phyloP scores from a whole-genome alignment of 2,888 invertebrate species.

The Escarpia spicata region DNA sequence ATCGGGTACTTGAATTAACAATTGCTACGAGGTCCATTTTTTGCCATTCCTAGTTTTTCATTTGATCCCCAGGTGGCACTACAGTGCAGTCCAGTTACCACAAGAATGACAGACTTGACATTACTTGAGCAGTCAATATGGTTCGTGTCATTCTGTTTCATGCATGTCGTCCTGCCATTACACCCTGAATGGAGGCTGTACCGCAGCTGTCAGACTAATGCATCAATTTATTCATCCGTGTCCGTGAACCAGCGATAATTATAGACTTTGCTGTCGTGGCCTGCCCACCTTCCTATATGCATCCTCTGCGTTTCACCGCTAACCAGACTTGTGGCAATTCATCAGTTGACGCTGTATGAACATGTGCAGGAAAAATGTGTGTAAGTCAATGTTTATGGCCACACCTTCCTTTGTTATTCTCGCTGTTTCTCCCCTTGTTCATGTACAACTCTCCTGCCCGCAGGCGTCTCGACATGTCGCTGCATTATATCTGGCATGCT shows the following conservation, averaged over 20 bases:
- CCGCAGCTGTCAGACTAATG: not conserved
- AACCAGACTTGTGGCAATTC: conserved; percentile 12
- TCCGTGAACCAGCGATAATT: not conserved
- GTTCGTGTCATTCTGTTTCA: conserved; percentile 7
- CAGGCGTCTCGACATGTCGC: conserved; percentile 8
- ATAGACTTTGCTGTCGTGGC: not conserved
- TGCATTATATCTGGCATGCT: not conserved
- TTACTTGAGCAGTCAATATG: conserved; percentile 13
- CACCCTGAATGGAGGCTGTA: not conserved
- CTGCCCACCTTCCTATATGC: not conserved
- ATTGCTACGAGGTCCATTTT: not conserved
- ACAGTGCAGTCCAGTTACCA: not conserved
- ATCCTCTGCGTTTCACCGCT: conserved; percentile 1
- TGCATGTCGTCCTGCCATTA: not conserved
- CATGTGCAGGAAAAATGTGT: not conserved
- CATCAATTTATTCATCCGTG: not conserved
- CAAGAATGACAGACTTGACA: not conserved
- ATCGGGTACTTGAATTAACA: not conserved
- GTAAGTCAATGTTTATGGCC: conserved; percentile 13
- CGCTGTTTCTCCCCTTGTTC: not conserved
- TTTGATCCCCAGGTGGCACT: conserved; percentile 16
- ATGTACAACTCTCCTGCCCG: not conserved
- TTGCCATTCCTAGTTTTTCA: not conserved
- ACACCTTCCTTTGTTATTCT: conserved; percentile 2
- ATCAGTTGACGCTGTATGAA: not conserved